Percentiles rank a stretch among this genome's conserved stretches.
phyloP scores from a whole-genome alignment of 2,797 vertebrate genomes.

The Chaetodon trifasciatus region DNA sequence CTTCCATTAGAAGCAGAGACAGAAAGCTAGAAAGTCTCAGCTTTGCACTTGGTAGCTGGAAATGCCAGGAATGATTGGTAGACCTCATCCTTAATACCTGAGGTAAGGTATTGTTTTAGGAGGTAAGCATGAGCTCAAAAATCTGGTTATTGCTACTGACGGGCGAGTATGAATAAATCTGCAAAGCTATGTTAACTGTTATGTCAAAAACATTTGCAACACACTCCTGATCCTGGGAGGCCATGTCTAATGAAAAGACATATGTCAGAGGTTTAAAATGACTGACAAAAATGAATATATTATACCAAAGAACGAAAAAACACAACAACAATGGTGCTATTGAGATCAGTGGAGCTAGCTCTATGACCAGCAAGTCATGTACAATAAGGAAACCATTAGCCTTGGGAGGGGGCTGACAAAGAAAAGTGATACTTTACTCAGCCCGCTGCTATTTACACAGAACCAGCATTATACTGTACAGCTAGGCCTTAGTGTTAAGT shows the following conservation, averaged over 20 bases:
- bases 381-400: conserved; percentile 82
- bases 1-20: conserved; percentile 43
- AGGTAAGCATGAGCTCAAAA: conserved; percentile 34
- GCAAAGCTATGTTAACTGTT: conserved; percentile 26
- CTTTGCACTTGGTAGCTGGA: conserved; percentile 27
- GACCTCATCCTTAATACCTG: conserved; percentile 45
- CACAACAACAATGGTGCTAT: conserved; percentile 59
- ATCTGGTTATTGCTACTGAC: conserved; percentile 47
- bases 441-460: conserved; percentile 77
- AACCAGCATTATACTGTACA: conserved; percentile 73
- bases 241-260: conserved; percentile 35
- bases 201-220: conserved; percentile 51
- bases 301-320: conserved; percentile 34
- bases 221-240: conserved; percentile 16
- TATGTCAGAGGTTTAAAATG: conserved; percentile 38
- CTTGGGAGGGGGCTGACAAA: conserved; percentile 69
- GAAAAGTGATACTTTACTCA: conserved; percentile 78
- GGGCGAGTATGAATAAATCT: conserved; percentile 25
- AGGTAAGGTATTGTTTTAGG: conserved; percentile 32
- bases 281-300: conserved; percentile 36
- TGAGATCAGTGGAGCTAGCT: conserved; percentile 58
- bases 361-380: conserved; percentile 60
- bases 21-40: conserved; percentile 42
- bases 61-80: conserved; percentile 20
- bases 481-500: conserved; percentile 81